A percentile compares a stretch with the other conserved stretches of the same genome.
Conservation (phyloP, 2,888 invertebrate genomes). For the Prosapia bicincta region DNA sequence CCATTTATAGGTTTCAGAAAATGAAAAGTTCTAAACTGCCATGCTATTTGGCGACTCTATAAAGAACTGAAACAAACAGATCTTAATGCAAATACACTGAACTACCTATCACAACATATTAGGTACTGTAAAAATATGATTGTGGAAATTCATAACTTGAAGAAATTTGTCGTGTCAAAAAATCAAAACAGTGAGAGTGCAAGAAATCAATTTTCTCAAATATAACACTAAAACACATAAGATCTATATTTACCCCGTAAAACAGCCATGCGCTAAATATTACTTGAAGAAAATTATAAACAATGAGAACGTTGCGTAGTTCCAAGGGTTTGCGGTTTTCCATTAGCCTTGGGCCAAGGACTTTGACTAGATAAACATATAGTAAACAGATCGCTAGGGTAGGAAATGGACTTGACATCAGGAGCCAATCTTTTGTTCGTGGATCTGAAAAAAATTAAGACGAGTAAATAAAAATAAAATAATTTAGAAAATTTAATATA, state of each 20-base stretch:
- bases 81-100: no score
- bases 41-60: no score
- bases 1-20: no score
- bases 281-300: constrained; percentile 84
- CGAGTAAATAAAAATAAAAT: constrained; percentile 14
- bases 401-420: constrained; percentile 93
- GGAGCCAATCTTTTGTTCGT: constrained; percentile 85
- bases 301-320: constrained; percentile 68
- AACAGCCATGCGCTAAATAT: constrained; percentile 70
- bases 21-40: no score
- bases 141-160: no score
- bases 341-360: constrained; percentile 79
- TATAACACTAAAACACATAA: neutral
- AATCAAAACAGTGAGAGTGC: no score
- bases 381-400: constrained; percentile 84
- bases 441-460: constrained; percentile 61
- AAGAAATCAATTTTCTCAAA: neutral
- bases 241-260: constrained; percentile 56
- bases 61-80: no score
- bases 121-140: no score
- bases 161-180: no score
- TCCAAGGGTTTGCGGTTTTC: constrained; percentile 79
- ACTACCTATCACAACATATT: no score
- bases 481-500: no score
- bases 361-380: constrained; percentile 88